A percentile compares a stretch with the other conserved stretches of the same genome.
Conservation (phyloP, 2,888 invertebrate genomes). For the Protodeltote pygarga region DNA sequence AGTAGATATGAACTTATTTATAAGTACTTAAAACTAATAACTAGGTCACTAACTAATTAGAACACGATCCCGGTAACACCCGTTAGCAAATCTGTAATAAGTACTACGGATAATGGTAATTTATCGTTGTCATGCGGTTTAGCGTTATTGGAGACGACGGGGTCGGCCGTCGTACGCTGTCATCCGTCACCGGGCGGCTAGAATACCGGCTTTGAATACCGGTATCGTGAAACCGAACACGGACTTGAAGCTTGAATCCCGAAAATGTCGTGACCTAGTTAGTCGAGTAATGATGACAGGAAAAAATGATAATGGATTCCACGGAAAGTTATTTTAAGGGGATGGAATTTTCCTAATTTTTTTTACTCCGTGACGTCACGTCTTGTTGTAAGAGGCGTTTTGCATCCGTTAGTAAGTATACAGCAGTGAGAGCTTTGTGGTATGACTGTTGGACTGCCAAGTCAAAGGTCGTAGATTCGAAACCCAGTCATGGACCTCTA, state of each 20-base stretch:
- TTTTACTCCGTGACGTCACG: too few species aligned
- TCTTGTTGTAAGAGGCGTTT: too few species aligned
- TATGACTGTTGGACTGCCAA: too few species aligned
- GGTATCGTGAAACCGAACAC: background rate
- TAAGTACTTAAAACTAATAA: too few species aligned
- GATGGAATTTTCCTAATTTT: background rate
- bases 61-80: conserved; percentile 6
- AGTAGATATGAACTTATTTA: too few species aligned
- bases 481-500: too few species aligned
- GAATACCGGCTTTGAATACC: background rate
- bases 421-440: too few species aligned
- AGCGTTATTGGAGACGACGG: conserved; percentile 15
- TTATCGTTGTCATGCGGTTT: conserved; percentile 22
- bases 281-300: conserved; percentile 21
- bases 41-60: too few species aligned
- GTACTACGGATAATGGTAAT: conserved; percentile 21
- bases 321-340: conserved; percentile 1
- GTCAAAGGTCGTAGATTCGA: too few species aligned
- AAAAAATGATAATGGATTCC: conserved; percentile 6
- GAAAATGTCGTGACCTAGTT: conserved; percentile 29
- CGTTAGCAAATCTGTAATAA: conserved; percentile 4
- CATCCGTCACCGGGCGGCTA: too few species aligned
- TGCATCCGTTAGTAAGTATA: too few species aligned
- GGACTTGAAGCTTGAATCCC: background rate
- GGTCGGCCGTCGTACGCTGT: too few species aligned